These are phyloP conservation scores for Axis porcinus DNA, from an alignment of 2,113 vertebrate genomes.

Conservation along the genomic window DNA sequence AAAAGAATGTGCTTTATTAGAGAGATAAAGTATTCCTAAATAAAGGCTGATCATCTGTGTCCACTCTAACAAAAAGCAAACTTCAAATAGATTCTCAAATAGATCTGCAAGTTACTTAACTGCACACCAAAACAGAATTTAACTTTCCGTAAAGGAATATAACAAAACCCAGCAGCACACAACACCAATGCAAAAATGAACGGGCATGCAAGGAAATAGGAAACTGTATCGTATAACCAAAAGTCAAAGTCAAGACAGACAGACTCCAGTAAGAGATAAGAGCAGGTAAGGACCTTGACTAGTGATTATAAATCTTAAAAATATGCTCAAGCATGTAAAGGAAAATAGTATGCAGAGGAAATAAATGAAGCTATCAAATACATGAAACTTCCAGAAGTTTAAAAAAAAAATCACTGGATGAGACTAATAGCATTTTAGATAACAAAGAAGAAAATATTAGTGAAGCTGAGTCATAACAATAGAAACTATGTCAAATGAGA, in stretches of 20 bases:
- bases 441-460: background rate
- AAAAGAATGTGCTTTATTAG: background rate
- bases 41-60: background rate
- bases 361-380: background rate
- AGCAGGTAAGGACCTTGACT: background rate
- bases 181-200: background rate
- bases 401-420: background rate
- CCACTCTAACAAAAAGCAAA: background rate
- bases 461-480: background rate
- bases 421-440: background rate
- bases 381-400: background rate
- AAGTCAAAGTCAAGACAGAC: background rate
- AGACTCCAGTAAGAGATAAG: background rate
- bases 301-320: background rate
- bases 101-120: background rate
- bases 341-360: background rate
- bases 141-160: background rate
- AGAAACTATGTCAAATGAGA: background rate
- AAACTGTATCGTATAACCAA: background rate
- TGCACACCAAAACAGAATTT: background rate
- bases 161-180: background rate
- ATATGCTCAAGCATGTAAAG: background rate
- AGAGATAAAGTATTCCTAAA: background rate
- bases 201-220: background rate
- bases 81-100: background rate